Percentiles rank a stretch among this genome's conserved stretches.
Evolutionary conservation across 2,113 vertebrate species (phyloP).

Genomic region (Sterna hirundo): DNA sequence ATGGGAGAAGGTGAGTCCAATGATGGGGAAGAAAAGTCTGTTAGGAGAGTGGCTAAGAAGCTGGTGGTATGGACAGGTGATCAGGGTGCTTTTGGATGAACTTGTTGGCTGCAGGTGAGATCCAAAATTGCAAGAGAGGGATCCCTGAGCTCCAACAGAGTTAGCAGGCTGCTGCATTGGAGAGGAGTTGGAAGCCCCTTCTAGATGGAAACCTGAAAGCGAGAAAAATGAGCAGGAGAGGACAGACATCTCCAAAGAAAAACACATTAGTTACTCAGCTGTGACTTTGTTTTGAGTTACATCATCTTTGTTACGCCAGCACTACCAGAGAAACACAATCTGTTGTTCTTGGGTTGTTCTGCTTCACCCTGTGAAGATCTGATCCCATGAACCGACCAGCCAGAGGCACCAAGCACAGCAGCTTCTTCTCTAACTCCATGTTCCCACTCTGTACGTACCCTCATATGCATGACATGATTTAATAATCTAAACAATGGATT

Average conservation of each 20-base stretch:
- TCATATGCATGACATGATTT: no score
- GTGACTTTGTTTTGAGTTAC: neutral
- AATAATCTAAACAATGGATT: neutral
- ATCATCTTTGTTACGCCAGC: rapidly evolving
- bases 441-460: neutral
- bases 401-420: neutral
- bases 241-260: neutral
- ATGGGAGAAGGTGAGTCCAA: neutral
- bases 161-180: neutral
- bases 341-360: neutral
- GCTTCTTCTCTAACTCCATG: neutral
- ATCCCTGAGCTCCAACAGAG: neutral
- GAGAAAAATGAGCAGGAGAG: neutral
- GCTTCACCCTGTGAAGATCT: neutral
- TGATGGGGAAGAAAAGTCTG: neutral
- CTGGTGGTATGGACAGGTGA: neutral
- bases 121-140: neutral
- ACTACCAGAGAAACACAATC: neutral
- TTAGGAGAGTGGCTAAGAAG: neutral
- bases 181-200: neutral
- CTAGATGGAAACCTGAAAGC: neutral
- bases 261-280: neutral
- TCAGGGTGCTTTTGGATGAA: neutral
- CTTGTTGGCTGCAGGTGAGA: neutral
- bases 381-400: neutral